A percentile compares a stretch with the other conserved stretches of the same genome.
These are phyloP conservation scores for Epizoanthus ramosus DNA, from an alignment of 92 coral and sea anemone genomes.

Conservation along the genomic window DNA sequence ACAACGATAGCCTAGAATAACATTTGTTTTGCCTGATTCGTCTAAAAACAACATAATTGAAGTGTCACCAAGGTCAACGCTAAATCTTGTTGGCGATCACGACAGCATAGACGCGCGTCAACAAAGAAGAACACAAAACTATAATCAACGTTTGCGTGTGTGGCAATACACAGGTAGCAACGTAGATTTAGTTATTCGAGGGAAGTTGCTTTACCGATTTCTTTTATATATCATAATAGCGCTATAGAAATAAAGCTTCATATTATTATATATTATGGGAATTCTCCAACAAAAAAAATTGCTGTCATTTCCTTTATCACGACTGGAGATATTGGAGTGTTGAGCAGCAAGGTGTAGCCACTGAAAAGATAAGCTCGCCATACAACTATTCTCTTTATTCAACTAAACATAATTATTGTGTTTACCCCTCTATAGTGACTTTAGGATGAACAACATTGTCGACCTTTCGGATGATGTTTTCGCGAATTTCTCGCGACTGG, in stretches of 20 bases:
- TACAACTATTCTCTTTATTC: too few relatives aligned
- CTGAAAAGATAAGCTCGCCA: too few relatives aligned
- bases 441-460: conserved; percentile 9
- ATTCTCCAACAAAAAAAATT: too few relatives aligned
- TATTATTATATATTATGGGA: too few relatives aligned
- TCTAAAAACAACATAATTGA: conserved; percentile 21
- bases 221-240: too few relatives aligned
- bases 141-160: not conserved
- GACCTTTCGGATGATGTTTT: conserved; percentile 30
- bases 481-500: conserved; percentile 16
- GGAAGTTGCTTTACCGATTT: too few relatives aligned
- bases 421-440: not conserved
- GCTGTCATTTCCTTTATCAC: too few relatives aligned
- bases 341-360: not conserved
- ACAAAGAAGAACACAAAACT: not conserved
- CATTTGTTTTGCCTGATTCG: conserved; percentile 13
- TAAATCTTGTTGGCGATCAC: not conserved
- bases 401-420: not conserved
- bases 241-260: too few relatives aligned
- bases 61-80: not conserved
- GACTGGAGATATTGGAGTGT: too few relatives aligned
- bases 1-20: not conserved
- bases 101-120: not conserved
- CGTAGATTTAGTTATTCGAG: not conserved
- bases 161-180: not conserved